phyloP scores from a whole-genome alignment of 2,888 invertebrate species.

The Pandemis heparana region DNA sequence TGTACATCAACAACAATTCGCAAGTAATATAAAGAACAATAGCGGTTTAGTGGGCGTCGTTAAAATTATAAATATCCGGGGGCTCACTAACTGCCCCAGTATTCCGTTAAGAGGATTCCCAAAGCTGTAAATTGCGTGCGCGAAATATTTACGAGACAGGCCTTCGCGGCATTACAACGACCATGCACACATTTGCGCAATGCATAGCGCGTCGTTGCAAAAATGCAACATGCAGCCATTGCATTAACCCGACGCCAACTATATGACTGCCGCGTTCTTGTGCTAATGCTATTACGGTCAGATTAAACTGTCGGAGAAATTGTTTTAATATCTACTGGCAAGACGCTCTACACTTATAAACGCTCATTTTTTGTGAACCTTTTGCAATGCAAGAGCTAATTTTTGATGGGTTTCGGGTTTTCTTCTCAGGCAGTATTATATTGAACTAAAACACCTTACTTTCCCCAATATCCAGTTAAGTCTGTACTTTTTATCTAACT shows the following conservation, averaged over 20 bases:
- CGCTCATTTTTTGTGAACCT: not conserved
- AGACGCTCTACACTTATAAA: not conserved
- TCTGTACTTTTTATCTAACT: no score
- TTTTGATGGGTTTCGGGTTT: no score
- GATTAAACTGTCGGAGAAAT: slow-evolving; percentile 31
- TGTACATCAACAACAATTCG: slow-evolving; percentile 46
- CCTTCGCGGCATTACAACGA: slow-evolving; percentile 78
- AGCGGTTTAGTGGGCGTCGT: slow-evolving; percentile 63
- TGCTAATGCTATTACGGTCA: slow-evolving; percentile 35
- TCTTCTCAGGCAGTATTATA: no score
- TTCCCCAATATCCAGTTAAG: no score
- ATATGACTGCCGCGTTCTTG: slow-evolving; percentile 36
- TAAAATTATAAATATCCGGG: slow-evolving; percentile 76
- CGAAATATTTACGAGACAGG: slow-evolving; percentile 84
- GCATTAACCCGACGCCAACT: slow-evolving; percentile 39
- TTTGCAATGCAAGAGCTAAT: not conserved
- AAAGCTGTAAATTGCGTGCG: slow-evolving; percentile 82
- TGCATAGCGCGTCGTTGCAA: slow-evolving; percentile 68
- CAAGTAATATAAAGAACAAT: slow-evolving; percentile 63
- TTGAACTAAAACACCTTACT: no score
- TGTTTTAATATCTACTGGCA: slow-evolving; percentile 18
- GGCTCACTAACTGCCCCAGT: slow-evolving; percentile 79
- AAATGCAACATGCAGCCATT: slow-evolving; percentile 68
- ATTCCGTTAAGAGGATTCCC: slow-evolving; percentile 83
- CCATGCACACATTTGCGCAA: slow-evolving; percentile 70